Conservation (phyloP, 2,797 vertebrate species). For the Melanotaenia boesemani region DNA sequence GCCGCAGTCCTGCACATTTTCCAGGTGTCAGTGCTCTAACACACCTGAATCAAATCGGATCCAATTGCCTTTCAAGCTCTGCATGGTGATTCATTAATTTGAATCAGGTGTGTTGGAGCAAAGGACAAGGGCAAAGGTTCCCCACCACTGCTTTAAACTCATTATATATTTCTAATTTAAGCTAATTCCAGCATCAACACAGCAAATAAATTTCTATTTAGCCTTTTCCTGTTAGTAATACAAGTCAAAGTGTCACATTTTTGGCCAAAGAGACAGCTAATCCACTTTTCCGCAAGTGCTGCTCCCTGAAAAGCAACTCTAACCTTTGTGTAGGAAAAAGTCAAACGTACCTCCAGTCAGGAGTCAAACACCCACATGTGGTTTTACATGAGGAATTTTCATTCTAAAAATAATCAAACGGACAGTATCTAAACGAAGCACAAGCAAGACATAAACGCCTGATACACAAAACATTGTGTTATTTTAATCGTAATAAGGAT, state of each 20-base stretch:
- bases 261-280: constrained; percentile 46
- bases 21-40: too few species aligned
- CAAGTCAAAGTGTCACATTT: constrained; percentile 31
- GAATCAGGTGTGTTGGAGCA: too few species aligned
- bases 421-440: constrained; percentile 47
- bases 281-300: constrained; percentile 35
- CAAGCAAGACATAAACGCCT: constrained; percentile 7
- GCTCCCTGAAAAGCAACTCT: constrained; percentile 19
- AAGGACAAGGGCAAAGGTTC: too few species aligned
- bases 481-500: not conserved
- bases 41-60: too few species aligned
- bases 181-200: constrained; percentile 11
- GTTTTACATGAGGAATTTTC: constrained; percentile 5
- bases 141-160: too few species aligned
- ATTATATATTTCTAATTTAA: not conserved
- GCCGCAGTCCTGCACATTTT: too few species aligned
- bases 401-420: constrained; percentile 45
- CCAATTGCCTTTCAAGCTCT: too few species aligned
- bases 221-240: constrained; percentile 1
- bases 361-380: constrained; percentile 1
- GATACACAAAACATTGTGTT: not conserved
- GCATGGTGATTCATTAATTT: too few species aligned
- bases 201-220: constrained; percentile 13
- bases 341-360: constrained; percentile 26
- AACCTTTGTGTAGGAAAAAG: constrained; percentile 6